Evolutionary conservation across 1,140 invertebrate species (phyloP).

Genomic region (Zaprionus tsacasi): DNA sequence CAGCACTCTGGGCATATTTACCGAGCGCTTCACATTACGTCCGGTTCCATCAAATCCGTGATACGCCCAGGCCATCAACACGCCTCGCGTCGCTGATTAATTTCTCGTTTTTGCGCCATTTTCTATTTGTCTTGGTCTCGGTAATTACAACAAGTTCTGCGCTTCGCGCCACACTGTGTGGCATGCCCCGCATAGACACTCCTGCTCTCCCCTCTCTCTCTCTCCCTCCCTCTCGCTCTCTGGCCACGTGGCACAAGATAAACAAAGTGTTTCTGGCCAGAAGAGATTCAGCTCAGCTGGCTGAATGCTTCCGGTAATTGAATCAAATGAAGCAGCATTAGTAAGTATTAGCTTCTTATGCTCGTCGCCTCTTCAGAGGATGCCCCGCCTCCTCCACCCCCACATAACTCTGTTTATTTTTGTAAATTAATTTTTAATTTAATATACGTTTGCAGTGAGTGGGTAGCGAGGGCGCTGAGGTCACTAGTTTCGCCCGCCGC

Average conservation of each 20-base stretch:
- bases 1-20: conserved; percentile 54
- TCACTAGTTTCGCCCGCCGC: conserved; percentile 64
- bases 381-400: conserved; percentile 8
- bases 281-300: conserved; percentile 41
- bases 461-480: not conserved
- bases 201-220: not conserved
- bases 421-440: conserved; percentile 83
- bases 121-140: conserved; percentile 80
- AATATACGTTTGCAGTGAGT: conserved; percentile 65
- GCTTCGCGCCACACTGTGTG: conserved; percentile 21
- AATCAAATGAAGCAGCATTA: conserved; percentile 82
- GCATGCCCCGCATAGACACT: not conserved
- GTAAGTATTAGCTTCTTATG: conserved; percentile 82
- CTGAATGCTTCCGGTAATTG: conserved; percentile 78
- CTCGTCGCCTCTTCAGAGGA: conserved; percentile 34
- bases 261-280: conserved; percentile 53
- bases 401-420: conserved; percentile 77
- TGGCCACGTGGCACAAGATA: conserved; percentile 66
- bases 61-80: not conserved
- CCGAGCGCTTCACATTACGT: conserved; percentile 68
- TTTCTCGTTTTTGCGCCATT: conserved; percentile 80
- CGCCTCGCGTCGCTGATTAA: conserved; percentile 65
- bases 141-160: conserved; percentile 76
- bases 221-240: not conserved
- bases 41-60: conserved; percentile 51